These are phyloP conservation scores for Orientallactaga bullata DNA, from an alignment of 2,113 vertebrate species.

Conservation along the genomic window DNA sequence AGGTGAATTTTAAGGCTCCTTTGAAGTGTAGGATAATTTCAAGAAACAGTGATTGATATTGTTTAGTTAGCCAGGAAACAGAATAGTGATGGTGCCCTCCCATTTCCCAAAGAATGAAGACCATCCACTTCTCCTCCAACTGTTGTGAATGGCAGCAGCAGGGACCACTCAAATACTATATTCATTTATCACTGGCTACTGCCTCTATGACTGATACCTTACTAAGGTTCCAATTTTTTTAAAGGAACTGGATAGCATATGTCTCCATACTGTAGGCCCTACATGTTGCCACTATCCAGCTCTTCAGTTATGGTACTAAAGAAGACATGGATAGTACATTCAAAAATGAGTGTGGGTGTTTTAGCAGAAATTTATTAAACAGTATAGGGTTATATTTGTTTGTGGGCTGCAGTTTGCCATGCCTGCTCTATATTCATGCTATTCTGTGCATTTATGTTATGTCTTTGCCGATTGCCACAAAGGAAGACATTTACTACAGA, in stretches of 20 bases:
- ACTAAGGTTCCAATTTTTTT: not conserved
- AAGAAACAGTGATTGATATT: not conserved
- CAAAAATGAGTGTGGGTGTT: not conserved
- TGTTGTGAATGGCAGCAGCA: not conserved
- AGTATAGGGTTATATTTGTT: not conserved
- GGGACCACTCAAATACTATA: not conserved
- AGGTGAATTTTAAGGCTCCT: conserved; percentile 14
- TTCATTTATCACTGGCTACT: not conserved
- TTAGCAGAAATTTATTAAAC: not conserved
- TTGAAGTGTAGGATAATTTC: not conserved
- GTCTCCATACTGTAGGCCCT: not conserved
- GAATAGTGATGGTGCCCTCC: not conserved
- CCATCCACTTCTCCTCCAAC: not conserved
- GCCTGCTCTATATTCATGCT: not conserved
- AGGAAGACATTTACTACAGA: conserved; percentile 22
- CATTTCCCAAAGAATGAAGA: not conserved
- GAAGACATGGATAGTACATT: not conserved
- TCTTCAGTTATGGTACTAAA: not conserved
- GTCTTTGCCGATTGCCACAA: not conserved
- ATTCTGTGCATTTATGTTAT: not conserved
- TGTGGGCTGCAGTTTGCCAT: not conserved
- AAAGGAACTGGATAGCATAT: not conserved
- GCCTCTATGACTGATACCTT: not conserved
- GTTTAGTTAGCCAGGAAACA: not conserved
- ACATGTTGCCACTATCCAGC: not conserved